Evolutionary conservation across 2,113 vertebrate species (phyloP).

Genomic region (Nymphicus hollandicus): DNA sequence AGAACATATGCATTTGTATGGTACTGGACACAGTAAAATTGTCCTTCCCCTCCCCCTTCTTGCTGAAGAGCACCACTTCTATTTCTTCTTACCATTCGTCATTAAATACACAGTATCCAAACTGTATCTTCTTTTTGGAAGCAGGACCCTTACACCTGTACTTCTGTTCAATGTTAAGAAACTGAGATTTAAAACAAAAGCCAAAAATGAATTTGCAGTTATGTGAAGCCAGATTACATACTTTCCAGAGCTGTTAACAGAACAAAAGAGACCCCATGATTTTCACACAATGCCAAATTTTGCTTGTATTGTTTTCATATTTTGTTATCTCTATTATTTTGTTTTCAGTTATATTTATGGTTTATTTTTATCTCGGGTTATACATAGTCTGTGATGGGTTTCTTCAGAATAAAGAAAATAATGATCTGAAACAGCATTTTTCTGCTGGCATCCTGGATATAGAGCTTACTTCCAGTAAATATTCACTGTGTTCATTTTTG

Average conservation of each 20-base stretch:
- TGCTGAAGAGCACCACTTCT: background rate
- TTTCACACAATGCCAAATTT: background rate
- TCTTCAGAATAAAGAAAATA: constrained; percentile 25
- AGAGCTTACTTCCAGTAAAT: background rate
- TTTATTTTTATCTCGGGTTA: background rate
- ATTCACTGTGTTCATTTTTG: background rate
- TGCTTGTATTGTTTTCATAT: background rate
- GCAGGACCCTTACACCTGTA: background rate
- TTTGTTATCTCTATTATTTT: background rate
- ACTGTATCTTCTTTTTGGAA: background rate
- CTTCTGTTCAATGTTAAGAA: background rate
- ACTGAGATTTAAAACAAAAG: background rate
- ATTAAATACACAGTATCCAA: background rate
- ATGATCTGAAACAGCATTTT: background rate
- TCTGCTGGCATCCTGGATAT: background rate
- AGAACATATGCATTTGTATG: background rate
- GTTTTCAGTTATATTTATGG: background rate
- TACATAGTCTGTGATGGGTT: background rate
- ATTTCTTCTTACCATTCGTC: background rate
- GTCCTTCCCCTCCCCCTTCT: background rate
- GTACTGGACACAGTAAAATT: background rate
- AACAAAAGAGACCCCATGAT: background rate
- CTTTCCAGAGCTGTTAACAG: background rate
- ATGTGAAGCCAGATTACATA: background rate
- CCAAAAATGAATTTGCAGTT: background rate